Conservation (phyloP, 2,113 vertebrate species). For the Elgaria multicarinata region DNA sequence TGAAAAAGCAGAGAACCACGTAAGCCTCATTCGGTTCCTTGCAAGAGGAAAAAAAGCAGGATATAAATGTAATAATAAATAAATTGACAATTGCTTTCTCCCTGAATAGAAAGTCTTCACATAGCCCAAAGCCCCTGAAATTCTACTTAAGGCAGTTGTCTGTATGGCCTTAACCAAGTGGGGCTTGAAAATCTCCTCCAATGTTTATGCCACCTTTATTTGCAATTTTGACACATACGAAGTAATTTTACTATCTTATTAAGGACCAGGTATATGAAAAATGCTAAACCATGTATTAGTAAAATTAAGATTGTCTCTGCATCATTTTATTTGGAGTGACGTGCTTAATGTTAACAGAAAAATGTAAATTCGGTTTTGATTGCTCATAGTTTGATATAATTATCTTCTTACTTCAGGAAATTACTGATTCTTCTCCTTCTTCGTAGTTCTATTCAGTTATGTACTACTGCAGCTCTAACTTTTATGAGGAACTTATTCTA, state of each 20-base stretch:
- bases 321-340: not conserved
- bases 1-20: too few relatives aligned
- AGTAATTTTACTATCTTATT: not conserved
- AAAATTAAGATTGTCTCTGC: not conserved
- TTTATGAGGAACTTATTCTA: not conserved
- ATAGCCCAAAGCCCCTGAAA: not conserved
- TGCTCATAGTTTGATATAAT: not conserved
- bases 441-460: not conserved
- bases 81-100: too few relatives aligned
- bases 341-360: not conserved
- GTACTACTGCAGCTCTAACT: not conserved
- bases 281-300: not conserved
- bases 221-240: slow-evolving; percentile 3
- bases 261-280: not conserved
- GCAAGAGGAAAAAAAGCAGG: too few relatives aligned
- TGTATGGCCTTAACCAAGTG: not conserved
- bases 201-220: not conserved
- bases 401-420: not conserved
- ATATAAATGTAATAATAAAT: too few relatives aligned
- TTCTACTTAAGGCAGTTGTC: not conserved
- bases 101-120: not conserved
- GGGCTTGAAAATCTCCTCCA: not conserved
- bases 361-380: not conserved
- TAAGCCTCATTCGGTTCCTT: too few relatives aligned
- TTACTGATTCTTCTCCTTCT: not conserved